Conservation (phyloP, 2,888 invertebrate species). For the Zaprionus obscuricornis region DNA sequence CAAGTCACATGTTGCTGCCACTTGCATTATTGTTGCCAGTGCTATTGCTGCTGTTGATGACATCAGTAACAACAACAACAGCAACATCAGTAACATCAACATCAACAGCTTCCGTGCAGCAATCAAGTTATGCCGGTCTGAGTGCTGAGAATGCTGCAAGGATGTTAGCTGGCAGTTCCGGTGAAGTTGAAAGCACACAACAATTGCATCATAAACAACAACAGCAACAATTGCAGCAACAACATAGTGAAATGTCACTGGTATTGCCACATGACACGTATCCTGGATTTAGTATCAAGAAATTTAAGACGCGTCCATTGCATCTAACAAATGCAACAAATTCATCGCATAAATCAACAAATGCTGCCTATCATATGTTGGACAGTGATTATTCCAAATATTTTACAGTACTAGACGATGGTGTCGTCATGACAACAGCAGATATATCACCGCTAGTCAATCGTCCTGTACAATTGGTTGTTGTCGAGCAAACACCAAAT, state of each 20-base stretch:
- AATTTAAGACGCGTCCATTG: conserved; percentile 86
- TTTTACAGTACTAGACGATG: conserved; percentile 94
- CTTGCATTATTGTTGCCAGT: no score
- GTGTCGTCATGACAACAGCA: conserved; percentile 95
- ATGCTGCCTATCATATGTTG: conserved; percentile 86
- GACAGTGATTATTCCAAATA: conserved; percentile 93
- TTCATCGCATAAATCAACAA: no score
- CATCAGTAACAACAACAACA: conserved; percentile 20
- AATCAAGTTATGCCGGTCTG: conserved; percentile 58
- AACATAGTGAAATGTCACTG: conserved; percentile 81
- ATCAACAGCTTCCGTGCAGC: conserved; percentile 10
- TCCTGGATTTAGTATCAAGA: conserved; percentile 94
- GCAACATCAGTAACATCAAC: conserved; percentile 14
- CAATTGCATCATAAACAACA: conserved; percentile 26
- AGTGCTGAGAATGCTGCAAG: conserved; percentile 78
- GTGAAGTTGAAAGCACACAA: conserved; percentile 43
- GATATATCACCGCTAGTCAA: conserved; percentile 92
- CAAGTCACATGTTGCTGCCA: conserved; percentile 27
- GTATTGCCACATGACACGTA: conserved; percentile 95
- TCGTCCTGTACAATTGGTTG: conserved; percentile 91
- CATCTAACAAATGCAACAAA: conserved; percentile 1
- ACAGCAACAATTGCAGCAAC: no score
- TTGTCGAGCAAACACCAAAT: conserved; percentile 92
- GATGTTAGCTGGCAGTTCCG: conserved; percentile 74
- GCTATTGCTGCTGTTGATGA: conserved; percentile 4